Conservation (phyloP, 2,113 vertebrate species). For the Saimiri boliviensis region DNA sequence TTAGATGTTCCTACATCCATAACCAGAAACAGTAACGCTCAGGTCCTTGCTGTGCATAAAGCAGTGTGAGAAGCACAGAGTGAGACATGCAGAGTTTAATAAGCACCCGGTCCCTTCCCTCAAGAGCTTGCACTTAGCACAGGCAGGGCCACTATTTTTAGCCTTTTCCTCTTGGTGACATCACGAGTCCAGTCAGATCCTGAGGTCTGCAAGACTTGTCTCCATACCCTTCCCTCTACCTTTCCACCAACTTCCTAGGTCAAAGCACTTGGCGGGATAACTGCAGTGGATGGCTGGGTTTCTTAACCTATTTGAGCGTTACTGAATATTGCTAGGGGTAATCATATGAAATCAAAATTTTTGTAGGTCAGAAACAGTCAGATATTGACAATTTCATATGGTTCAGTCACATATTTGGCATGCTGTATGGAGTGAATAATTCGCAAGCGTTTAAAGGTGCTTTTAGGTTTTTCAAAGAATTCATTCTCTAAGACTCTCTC, state of each 20-base stretch:
- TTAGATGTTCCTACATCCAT: background rate
- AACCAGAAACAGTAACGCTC: background rate
- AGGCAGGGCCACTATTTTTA: background rate
- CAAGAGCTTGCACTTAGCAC: background rate
- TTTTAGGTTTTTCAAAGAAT: background rate
- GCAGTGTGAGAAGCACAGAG: background rate
- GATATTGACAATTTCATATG: background rate
- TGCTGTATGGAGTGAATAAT: background rate
- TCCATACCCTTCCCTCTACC: background rate
- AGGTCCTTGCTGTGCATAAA: background rate
- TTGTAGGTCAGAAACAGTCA: background rate
- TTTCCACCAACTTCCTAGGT: background rate
- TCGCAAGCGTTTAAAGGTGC: background rate
- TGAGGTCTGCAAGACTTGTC: background rate
- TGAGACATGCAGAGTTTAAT: rapidly evolving
- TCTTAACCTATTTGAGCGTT: background rate
- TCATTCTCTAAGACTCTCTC: background rate
- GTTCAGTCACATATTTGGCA: background rate
- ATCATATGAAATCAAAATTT: background rate
- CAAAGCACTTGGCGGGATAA: background rate
- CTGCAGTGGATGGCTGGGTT: background rate
- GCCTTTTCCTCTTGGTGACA: background rate
- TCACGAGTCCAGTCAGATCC: background rate
- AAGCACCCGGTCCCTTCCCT: background rate
- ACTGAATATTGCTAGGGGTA: background rate